Conservation (phyloP, 2,797 vertebrate genomes). For the Coregonus suidteri region DNA sequence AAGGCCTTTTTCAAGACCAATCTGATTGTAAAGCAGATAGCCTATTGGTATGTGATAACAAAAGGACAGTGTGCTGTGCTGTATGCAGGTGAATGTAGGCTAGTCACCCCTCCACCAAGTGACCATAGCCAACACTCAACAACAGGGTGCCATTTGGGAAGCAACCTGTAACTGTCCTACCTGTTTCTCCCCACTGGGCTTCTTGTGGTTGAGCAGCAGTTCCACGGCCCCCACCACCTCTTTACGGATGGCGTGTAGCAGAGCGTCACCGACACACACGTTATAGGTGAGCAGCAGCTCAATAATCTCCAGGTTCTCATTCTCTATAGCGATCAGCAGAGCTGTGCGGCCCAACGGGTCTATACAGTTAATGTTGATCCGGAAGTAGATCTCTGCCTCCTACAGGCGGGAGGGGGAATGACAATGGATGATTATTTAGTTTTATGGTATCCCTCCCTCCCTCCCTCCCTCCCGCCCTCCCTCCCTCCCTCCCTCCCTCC, state of each 20-base stretch:
- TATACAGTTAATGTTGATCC: conserved; percentile 97
- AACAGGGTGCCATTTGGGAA: too few relatives aligned
- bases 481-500: background rate
- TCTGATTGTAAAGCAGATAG: background rate
- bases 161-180: too few relatives aligned
- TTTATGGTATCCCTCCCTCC: background rate
- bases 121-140: background rate
- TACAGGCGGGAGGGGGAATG: background rate
- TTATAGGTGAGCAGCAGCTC: conserved; percentile 91
- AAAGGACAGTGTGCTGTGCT: background rate
- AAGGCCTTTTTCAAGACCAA: background rate
- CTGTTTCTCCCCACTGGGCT: conserved; percentile 94
- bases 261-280: conserved; percentile 91
- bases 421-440: background rate
- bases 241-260: conserved; percentile 95
- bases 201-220: conserved; percentile 93
- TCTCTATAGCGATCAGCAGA: conserved; percentile 95
- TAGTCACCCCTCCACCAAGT: background rate
- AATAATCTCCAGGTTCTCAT: conserved; percentile 96
- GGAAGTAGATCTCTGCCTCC: conserved; percentile 98
- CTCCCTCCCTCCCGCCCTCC: too few relatives aligned
- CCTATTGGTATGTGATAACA: background rate
- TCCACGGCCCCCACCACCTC: conserved; percentile 96
- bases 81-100: background rate
- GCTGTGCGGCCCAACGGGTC: conserved; percentile 94